Evolutionary conservation across 2,888 invertebrate species (phyloP), one percentile per base, ranked within the genome.

Genomic region (Notodonta dromedarius): DNA sequence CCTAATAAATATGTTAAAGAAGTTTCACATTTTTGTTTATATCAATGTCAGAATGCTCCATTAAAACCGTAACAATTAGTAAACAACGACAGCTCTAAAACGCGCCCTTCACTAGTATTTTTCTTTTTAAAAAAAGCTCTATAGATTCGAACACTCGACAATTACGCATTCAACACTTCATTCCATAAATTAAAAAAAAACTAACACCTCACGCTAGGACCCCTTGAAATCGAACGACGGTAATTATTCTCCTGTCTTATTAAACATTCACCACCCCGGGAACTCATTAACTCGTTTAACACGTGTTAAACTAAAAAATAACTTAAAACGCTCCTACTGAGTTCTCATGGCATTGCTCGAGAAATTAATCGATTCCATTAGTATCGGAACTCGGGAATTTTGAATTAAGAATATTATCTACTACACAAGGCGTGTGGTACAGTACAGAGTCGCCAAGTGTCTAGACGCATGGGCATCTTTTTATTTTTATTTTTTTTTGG

Each of bases 171-270:
- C 59, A 67, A 71, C 67, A 69, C 61, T 57, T 9, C 16, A 60
- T 67, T 63, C 53, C 51, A 63, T 60, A 62, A 13, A 39, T 54
- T 67, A 2, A n/a, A 66, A 72, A 73, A 70, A 73, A 66, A 58
- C 32, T 1, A 46, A 54, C 63, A 57, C 57, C 66, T 52, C 64
- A 59, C 59, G 42, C 16, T 53, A 60, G 62, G 60, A 57, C 59
- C 58, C 61, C 63, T 60, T 67, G 57, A 70, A 74, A 77, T 65
- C 63, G 73, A 71, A 74, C 69, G 72, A 68, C 71, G 66, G 69
- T 82, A 83, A 89, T 89, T 83, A 83, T 76, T 88, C 84, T 77
- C 69, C 77, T 84, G 85, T 86, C 88, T 77, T 85, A 87, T 87
- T 87, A 87, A 79, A 70, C 73, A 78, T 71, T 76, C 78, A 76